Evolutionary conservation across 2,797 vertebrate genomes (phyloP), one percentile per base, ranked within the genome.

Genomic region (Neosalanx taihuensis): DNA sequence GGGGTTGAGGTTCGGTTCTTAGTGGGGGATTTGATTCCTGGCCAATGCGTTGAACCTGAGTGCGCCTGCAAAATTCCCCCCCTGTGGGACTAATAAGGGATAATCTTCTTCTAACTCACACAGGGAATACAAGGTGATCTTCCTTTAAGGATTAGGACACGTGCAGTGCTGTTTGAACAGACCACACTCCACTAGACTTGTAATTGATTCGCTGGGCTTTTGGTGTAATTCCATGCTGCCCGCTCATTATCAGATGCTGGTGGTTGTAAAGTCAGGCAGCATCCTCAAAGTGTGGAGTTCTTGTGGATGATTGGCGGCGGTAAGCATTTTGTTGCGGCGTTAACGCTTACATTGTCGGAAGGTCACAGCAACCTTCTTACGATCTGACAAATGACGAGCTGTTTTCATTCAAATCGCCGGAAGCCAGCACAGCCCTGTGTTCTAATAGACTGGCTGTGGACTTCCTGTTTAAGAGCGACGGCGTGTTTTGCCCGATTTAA

Each of bases 141-240:
- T 33, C 35, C 63, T 64, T 64, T 37, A 64, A 64, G 63, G 33
- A 41, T 64, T 64, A 37, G 17, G 35, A 56, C 18, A 56, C 51
- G 18, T 17, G 15, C 60, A 62, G 29, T 29, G 41, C 12, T 46
- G 13, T 62, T 62, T 62, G 4, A 56, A 62, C 13, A 30, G 26
- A 29, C 60, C 60, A 3, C 23, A 62, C 29, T 13, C 30, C 60
- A 56, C 13, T 17, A 29, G 13, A 31, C 60, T 62, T 62, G 29
- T 62, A 33, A 62, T 62, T 62, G 60, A 62, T 62, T 62, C 15
- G 60, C 13, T 46, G 13, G 3, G 6, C 35, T n/a, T 41, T 23
- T 64, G 33, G 33, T 64, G 15, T 20, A 64, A 64, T 12, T 10
- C 35, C 63, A 41, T 20, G 63, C n/a, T 20, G 63, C 4, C 9